A percentile compares a stretch with the other conserved stretches of the same genome.
Conservation (phyloP, 2,888 invertebrate genomes). For the Drosophila melanosoma region DNA sequence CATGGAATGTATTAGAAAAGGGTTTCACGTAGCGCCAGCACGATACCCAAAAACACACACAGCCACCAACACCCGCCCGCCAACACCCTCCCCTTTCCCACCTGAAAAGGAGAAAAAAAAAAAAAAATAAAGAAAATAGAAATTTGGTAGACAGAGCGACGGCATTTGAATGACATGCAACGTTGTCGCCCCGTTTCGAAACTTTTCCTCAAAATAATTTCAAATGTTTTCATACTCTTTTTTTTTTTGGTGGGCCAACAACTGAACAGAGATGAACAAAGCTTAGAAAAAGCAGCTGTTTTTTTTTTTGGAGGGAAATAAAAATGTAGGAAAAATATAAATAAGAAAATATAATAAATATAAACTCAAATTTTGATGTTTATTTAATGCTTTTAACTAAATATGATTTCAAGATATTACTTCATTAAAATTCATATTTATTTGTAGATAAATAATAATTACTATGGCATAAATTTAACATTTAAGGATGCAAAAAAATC, state of each 20-base stretch:
- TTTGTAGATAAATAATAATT: no score
- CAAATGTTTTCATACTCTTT: slow-evolving; percentile 27
- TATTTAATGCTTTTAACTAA: neutral
- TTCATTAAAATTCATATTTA: neutral
- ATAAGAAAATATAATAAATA: no score
- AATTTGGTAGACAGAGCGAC: slow-evolving; percentile 41
- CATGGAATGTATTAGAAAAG: slow-evolving; percentile 58
- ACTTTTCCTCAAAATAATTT: slow-evolving; percentile 64
- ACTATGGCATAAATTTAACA: no score
- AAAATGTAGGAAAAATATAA: no score
- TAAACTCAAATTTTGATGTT: neutral
- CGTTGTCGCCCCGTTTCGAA: slow-evolving; percentile 62
- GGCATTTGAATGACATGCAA: slow-evolving; percentile 76
- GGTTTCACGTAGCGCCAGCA: slow-evolving; percentile 34
- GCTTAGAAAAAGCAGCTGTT: neutral
- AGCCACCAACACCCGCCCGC: neutral
- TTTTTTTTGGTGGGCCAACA: slow-evolving; percentile 7
- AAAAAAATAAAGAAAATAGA: neutral
- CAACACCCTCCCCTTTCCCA: neutral
- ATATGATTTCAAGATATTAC: neutral
- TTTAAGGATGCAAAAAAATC: no score
- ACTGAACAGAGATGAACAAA: slow-evolving; percentile 19
- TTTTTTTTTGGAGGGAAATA: neutral
- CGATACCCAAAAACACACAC: neutral
- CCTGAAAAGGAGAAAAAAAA: neutral